Base-by-base conservation (phyloP, 2,113 vertebrate species). In the Noctilio leporinus region DNA sequence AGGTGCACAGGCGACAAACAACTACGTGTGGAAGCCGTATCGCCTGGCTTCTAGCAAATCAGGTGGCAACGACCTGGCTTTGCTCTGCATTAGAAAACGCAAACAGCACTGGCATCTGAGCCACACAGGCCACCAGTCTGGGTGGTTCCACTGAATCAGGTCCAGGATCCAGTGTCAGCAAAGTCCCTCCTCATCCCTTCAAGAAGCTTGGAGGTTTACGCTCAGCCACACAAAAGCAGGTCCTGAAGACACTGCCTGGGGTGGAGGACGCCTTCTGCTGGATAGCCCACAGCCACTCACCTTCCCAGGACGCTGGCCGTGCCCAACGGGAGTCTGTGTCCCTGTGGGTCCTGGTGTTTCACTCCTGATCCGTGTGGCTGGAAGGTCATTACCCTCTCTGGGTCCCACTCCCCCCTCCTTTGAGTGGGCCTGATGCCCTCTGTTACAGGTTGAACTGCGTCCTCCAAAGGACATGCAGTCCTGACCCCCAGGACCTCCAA, bases 311-410 rank as follows among this genome's bases (percentile, higher is more conserved):
- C 30, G 78, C 72, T 7, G 14, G 10, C 38, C 0, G 0, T 4
- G 30, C 16, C 0, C 20, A n/a, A 2, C 4, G 72, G 69, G 22
- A 69, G 76, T 8, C 0, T 0, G 0, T 3, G 0, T 4, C 62
- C 16, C 12, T 2, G 17, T 1, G 1, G 57, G 30, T 7, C 15
- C 15, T 40, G 14, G 11, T 1, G 5, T 9, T 20, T 33, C 91
- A 43, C 51, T 77, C 22, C 40, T 2, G 4, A 47, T 24, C 59
- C 22, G 7, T 6, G 2, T 30, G 59, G 47, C 59, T 0, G 1
- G 16, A 15, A 10, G 11, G 47, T 33, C n/a, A 43, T 15, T 28
- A 12, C 65, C 26, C 24, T 38, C 53, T 49, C 35, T 3, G 35
- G 62, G 51, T 38, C 77, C 78, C 77, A 1, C 15, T 43, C 82